Evolutionary conservation across 1,140 invertebrate species (phyloP).

Genomic region (Dreissena polymorpha): DNA sequence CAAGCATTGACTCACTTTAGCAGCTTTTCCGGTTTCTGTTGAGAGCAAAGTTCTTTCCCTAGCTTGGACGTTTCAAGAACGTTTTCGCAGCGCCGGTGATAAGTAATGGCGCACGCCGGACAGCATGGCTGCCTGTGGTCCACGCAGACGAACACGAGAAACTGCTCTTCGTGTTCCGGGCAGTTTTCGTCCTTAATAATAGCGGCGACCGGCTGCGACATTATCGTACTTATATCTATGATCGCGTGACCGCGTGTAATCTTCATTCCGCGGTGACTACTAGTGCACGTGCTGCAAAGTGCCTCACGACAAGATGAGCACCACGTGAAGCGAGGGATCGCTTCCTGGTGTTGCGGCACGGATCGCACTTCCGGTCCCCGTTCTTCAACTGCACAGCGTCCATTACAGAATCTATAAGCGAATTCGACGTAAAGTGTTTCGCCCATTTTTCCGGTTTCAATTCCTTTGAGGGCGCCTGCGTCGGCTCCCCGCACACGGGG

Average conservation of each 20-base stretch:
- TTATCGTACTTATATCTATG: constrained; percentile 31
- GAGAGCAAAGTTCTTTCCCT: constrained; percentile 32
- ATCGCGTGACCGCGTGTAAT: constrained; percentile 40
- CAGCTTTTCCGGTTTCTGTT: constrained; percentile 41
- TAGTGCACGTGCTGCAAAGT: constrained; percentile 31
- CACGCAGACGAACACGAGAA: constrained; percentile 36
- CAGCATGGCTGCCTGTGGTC: constrained; percentile 42
- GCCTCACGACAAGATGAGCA: too few species aligned
- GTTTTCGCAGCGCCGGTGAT: constrained; percentile 35
- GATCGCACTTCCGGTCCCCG: constrained; percentile 46
- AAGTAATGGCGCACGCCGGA: constrained; percentile 24
- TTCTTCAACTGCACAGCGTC: constrained; percentile 17
- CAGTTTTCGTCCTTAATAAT: constrained; percentile 46
- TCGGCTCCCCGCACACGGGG: constrained; percentile 24
- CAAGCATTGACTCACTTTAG: constrained; percentile 42
- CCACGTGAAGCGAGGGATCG: constrained; percentile 32
- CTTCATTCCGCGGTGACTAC: constrained; percentile 43
- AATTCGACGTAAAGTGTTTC: constrained; percentile 37
- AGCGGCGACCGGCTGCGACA: constrained; percentile 27
- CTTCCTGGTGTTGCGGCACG: constrained; percentile 29
- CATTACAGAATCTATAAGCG: constrained; percentile 27
- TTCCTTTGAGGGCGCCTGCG: constrained; percentile 7
- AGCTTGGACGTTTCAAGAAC: constrained; percentile 43
- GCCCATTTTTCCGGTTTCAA: constrained; percentile 51
- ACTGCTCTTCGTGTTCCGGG: constrained; percentile 34